Percentiles rank a stretch among this genome's conserved stretches.
phyloP scores from a whole-genome alignment of 2,113 vertebrate species.

The Tursiops truncatus region DNA sequence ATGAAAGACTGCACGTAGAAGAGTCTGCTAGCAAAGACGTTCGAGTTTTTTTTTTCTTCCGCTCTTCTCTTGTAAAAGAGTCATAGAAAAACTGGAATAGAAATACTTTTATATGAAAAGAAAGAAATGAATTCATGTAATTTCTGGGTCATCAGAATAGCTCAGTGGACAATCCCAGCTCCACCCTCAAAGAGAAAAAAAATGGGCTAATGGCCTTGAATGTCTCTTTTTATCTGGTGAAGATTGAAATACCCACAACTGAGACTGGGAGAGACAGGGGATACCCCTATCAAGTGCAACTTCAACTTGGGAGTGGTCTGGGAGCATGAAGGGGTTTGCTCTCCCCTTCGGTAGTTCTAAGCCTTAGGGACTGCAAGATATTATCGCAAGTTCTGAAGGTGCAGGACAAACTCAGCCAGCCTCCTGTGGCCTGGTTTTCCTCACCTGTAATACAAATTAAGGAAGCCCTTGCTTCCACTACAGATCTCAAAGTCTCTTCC shows the following conservation, averaged over 20 bases:
- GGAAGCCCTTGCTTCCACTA: neutral
- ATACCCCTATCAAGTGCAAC: neutral
- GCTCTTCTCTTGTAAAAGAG: constrained; percentile 56
- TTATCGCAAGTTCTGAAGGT: neutral
- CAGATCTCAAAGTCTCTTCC: constrained; percentile 55
- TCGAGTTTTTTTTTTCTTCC: neutral
- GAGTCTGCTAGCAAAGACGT: constrained; percentile 68
- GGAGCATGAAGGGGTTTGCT: neutral
- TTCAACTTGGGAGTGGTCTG: neutral
- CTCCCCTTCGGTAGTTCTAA: neutral
- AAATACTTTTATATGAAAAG: constrained; percentile 79
- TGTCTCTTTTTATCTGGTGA: constrained; percentile 54
- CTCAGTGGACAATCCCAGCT: constrained; percentile 50
- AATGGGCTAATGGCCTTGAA: constrained; percentile 61
- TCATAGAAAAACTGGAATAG: constrained; percentile 69
- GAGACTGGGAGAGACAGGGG: neutral
- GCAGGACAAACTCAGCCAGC: constrained; percentile 7
- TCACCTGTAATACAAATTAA: constrained; percentile 67
- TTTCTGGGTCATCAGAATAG: constrained; percentile 80
- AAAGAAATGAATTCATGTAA: constrained; percentile 79
- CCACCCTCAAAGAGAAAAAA: constrained; percentile 49
- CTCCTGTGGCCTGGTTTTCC: constrained; percentile 50
- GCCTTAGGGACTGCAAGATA: neutral
- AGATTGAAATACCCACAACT: neutral
- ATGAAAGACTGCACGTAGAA: constrained; percentile 77